A percentile compares a stretch with the other conserved stretches of the same genome.
These are phyloP conservation scores for Willowsia nigromaculata DNA, from an alignment of 2,888 invertebrate species.

Conservation along the genomic window DNA sequence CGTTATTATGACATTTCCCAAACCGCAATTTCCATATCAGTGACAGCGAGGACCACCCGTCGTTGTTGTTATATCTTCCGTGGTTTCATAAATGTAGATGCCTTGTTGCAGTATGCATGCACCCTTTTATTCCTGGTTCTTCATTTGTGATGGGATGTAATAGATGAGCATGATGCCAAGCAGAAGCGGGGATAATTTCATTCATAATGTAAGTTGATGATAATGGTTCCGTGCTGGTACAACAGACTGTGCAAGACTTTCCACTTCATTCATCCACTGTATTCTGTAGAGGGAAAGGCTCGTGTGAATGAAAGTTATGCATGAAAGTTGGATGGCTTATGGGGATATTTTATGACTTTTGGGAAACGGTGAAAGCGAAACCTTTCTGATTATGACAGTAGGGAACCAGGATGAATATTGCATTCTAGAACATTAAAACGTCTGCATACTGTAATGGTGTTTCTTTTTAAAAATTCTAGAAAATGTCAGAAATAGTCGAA, in stretches of 20 bases:
- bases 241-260: conserved; percentile 13
- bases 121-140: conserved; percentile 52
- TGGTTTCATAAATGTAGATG: conserved; percentile 58
- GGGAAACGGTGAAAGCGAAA: conserved; percentile 26
- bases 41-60: conserved; percentile 64
- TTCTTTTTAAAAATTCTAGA: too few relatives aligned
- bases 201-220: conserved; percentile 61
- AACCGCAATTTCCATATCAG: conserved; percentile 73
- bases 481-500: too few relatives aligned
- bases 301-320: background rate
- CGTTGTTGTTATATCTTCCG: conserved; percentile 66
- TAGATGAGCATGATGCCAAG: conserved; percentile 43
- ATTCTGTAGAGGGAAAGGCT: conserved; percentile 1
- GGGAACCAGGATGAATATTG: background rate
- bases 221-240: background rate
- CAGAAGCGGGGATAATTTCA: conserved; percentile 67
- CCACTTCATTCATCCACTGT: background rate
- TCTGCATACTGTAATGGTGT: background rate
- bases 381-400: background rate
- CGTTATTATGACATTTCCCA: conserved; percentile 45
- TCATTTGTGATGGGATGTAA: conserved; percentile 3
- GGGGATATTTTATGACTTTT: conserved; percentile 54
- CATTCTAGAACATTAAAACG: background rate
- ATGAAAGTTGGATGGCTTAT: conserved; percentile 3
- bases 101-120: too few relatives aligned